phyloP scores from a whole-genome alignment of 1,140 invertebrate species.

The Cephus cinctus region DNA sequence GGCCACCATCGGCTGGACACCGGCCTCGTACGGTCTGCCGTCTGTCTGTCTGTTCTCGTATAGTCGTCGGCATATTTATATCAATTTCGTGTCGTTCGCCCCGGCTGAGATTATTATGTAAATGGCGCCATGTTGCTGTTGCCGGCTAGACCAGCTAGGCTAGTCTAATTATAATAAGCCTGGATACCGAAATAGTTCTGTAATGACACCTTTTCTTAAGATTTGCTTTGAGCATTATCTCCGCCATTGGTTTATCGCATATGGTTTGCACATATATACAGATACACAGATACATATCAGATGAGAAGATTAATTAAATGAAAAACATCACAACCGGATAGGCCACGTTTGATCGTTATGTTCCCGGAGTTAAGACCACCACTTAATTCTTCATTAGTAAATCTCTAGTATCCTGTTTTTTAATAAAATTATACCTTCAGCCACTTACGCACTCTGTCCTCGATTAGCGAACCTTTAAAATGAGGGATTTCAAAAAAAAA shows the following conservation, averaged over 20 bases:
- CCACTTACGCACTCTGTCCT: no score
- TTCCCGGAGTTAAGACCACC: slow-evolving; percentile 13
- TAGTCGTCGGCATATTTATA: slow-evolving; percentile 32
- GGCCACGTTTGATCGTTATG: no score
- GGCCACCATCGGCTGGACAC: slow-evolving; percentile 7
- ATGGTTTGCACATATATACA: no score
- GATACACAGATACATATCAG: neutral
- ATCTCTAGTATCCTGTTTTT: no score
- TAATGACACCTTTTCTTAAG: slow-evolving; percentile 1
- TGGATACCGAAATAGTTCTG: slow-evolving; percentile 8
- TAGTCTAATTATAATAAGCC: slow-evolving; percentile 15
- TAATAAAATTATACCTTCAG: no score
- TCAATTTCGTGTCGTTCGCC: slow-evolving; percentile 50
- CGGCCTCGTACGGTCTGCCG: slow-evolving; percentile 17
- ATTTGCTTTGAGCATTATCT: no score
- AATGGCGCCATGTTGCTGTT: slow-evolving; percentile 23
- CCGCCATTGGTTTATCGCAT: no score
- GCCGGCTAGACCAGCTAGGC: no score
- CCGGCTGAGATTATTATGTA: slow-evolving; percentile 47
- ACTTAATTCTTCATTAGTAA: slow-evolving; percentile 24
- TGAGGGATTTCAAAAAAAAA: no score
- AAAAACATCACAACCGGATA: neutral
- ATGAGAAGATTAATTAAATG: neutral
- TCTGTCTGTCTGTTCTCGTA: slow-evolving; percentile 10
- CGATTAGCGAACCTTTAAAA: no score